Evolutionary conservation across 2,888 invertebrate species (phyloP).

Genomic region (Philaethria dido): DNA sequence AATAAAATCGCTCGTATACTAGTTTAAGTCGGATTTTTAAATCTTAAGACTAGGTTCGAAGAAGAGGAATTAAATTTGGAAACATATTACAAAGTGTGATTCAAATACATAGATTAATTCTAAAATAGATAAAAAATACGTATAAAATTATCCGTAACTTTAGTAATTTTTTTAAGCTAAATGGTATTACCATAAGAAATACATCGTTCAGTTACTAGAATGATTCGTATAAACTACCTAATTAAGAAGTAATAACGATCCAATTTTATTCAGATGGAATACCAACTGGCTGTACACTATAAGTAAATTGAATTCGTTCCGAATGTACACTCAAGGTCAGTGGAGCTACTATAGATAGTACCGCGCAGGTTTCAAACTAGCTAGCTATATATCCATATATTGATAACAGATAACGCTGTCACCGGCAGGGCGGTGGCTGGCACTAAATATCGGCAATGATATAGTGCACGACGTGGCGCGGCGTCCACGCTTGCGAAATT

Average conservation of each 20-base stretch:
- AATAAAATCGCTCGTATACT: too few relatives aligned
- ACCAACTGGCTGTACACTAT: conserved; percentile 42
- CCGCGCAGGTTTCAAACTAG: conserved; percentile 56
- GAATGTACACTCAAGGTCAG: conserved; percentile 45
- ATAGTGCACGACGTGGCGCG: conserved; percentile 62
- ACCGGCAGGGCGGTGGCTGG: conserved; percentile 71
- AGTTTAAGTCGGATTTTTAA: too few relatives aligned
- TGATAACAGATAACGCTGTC: conserved; percentile 82
- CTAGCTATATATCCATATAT: conserved; percentile 72
- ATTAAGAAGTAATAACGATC: conserved; percentile 47
- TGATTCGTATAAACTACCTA: conserved; percentile 33
- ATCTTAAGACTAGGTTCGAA: too few relatives aligned
- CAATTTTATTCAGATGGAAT: conserved; percentile 41
- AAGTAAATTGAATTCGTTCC: conserved; percentile 43
- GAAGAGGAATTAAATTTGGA: too few relatives aligned
- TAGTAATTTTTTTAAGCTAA: too few relatives aligned
- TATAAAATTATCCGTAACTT: too few relatives aligned
- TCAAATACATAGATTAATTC: too few relatives aligned
- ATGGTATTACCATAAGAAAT: too few relatives aligned
- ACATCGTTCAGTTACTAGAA: neutral
- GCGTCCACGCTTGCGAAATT: conserved; percentile 75
- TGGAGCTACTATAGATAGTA: conserved; percentile 61
- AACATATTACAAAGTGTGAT: too few relatives aligned
- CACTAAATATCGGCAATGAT: conserved; percentile 72
- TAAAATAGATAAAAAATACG: too few relatives aligned